Evolutionary conservation across 2,888 invertebrate genomes (phyloP), one percentile per base, ranked within the genome.

Genomic region (Aphidoletes aphidimyza): DNA sequence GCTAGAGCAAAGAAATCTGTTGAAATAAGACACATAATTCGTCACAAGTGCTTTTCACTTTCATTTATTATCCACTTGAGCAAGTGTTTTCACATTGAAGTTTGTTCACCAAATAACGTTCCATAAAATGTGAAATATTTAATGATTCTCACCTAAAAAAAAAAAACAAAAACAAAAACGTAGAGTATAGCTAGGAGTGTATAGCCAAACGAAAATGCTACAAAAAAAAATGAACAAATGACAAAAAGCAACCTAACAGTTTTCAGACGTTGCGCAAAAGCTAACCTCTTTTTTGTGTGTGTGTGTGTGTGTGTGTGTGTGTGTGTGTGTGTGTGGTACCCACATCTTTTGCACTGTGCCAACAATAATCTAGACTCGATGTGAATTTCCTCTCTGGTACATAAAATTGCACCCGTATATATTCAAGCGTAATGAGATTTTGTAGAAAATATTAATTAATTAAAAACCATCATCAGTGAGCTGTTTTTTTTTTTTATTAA

Each of bases 101-200:
- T 14, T 11, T 69, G 14, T 30, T 0, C 9, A 69, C 14, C 47
- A 14, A 30, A 34, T n/a, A 69, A 47, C 19, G 54, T 54, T 6
- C 54, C 9, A 22, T 22, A 54, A 54, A 54, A 54, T 54, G 69
- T 6, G 69, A 34, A 69, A 69, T 34, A 30, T 69, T 69, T 69
- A 34, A 30, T 69, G 69, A 69, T 69, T 30, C 34, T 69, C 69
- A 69, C 69, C 69, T 69, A 5, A 69, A 69, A 54, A 54, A n/a
- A n/a, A 54, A 54, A 3, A 14, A 54, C 22, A 54, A 54, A 6
- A 47, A 47, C 47, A 47, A 17, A 3, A 17, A n/a, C n/a, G n/a
- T n/a, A n/a, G n/a, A n/a, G n/a, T n/a, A n/a, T n/a, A n/a, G n/a
- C n/a, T n/a, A n/a, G 19, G 8, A 47, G 17, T 47, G 17, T 11